A percentile compares a stretch with the other conserved stretches of the same genome.
Evolutionary conservation across 2,113 vertebrate genomes (phyloP).

Genomic region (Dromas ardeola): DNA sequence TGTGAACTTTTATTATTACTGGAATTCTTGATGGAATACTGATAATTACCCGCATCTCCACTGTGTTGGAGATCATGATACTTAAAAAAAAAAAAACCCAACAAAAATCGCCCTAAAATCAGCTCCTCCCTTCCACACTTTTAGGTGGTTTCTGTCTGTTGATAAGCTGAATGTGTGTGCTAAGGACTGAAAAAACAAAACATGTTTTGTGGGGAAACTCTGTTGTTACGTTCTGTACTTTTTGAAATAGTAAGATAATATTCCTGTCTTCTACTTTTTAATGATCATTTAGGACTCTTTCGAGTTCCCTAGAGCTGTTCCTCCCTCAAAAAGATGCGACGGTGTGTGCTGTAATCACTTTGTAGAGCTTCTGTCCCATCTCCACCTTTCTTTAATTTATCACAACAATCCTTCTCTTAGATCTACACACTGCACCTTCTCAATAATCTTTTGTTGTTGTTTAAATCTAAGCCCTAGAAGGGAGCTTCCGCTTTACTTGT

Average conservation of each 20-base stretch:
- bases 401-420: not conserved
- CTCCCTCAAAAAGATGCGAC: not conserved
- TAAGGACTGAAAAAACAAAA: not conserved
- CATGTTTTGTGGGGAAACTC: not conserved
- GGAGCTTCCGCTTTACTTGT: not conserved
- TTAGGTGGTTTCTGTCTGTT: not conserved
- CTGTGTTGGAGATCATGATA: not conserved
- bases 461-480: not conserved
- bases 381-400: not conserved
- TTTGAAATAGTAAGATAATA: not conserved
- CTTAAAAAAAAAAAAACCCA: not conserved
- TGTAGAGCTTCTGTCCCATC: not conserved
- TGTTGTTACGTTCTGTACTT: not conserved
- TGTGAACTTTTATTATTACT: not conserved
- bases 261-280: not conserved
- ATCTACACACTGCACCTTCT: not conserved
- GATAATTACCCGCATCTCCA: not conserved
- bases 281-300: not conserved
- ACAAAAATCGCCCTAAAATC: not conserved
- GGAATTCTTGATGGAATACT: not conserved
- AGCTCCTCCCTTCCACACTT: not conserved
- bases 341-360: not conserved
- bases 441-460: not conserved
- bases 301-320: not conserved
- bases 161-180: not conserved